Conservation (phyloP, 1,140 invertebrate species). For the Antheraea mylitta region DNA sequence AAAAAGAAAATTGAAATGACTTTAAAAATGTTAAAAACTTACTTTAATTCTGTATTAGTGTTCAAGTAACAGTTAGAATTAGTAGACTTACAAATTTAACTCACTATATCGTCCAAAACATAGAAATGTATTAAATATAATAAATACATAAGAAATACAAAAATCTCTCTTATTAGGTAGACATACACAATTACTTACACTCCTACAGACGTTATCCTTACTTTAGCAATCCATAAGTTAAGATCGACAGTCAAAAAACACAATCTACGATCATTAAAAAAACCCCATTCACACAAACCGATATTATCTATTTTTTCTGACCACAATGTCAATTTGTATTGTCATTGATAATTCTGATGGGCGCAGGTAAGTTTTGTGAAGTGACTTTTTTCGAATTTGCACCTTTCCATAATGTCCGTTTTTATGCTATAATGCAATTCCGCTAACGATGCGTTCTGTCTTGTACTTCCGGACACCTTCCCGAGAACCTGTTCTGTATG, state of each 20-base stretch:
- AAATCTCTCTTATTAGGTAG: no score
- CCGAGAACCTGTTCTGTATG: background rate
- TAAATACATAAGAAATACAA: no score
- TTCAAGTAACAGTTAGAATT: no score
- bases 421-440: background rate
- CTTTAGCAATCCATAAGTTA: background rate
- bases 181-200: no score
- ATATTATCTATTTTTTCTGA: background rate
- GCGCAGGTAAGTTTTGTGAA: background rate
- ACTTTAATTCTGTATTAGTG: no score
- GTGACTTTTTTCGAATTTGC: slow-evolving; percentile 1
- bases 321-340: background rate
- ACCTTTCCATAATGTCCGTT: background rate
- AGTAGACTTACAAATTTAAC: no score
- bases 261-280: background rate
- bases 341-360: slow-evolving; percentile 1
- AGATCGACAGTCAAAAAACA: background rate
- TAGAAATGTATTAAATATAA: no score
- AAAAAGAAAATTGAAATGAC: no score
- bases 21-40: no score
- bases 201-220: background rate
- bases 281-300: background rate
- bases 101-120: no score
- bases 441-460: background rate
- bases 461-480: background rate